These are phyloP conservation scores for Pristionchus pacificus DNA, from an alignment of 1,140 invertebrate genomes.

Conservation along the genomic window DNA sequence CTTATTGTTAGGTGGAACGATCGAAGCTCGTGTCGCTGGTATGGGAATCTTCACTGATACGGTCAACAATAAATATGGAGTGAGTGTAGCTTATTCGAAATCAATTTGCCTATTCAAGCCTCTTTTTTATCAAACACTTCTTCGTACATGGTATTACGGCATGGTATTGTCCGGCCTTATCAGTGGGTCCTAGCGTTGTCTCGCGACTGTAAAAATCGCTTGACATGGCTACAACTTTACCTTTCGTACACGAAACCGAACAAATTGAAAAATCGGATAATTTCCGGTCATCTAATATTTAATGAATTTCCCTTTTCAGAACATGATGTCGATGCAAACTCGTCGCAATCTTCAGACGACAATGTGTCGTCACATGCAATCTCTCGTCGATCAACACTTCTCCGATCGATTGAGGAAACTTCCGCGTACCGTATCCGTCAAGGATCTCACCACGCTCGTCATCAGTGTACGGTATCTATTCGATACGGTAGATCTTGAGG, in stretches of 20 bases:
- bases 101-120: no score
- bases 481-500: background rate
- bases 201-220: no score
- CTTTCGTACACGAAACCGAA: no score
- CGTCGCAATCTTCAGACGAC: slow-evolving; percentile 20
- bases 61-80: slow-evolving; percentile 32
- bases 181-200: no score
- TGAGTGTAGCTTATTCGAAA: slow-evolving; percentile 1
- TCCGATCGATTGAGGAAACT: slow-evolving; percentile 19
- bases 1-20: slow-evolving; percentile 16
- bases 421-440: slow-evolving; percentile 22
- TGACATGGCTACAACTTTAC: no score
- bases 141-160: no score
- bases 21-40: slow-evolving; percentile 29
- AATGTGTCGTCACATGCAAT: slow-evolving; percentile 29
- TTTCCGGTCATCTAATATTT: background rate
- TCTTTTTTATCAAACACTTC: no score
- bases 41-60: slow-evolving; percentile 39
- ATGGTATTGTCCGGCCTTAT: no score
- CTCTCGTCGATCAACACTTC: slow-evolving; percentile 25
- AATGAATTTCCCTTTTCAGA: slow-evolving; percentile 12
- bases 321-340: slow-evolving; percentile 20
- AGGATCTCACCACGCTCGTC: slow-evolving; percentile 20
- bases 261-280: background rate
- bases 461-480: slow-evolving; percentile 4